Conservation (phyloP, 2,113 vertebrate genomes). For the Sterna hirundo region DNA sequence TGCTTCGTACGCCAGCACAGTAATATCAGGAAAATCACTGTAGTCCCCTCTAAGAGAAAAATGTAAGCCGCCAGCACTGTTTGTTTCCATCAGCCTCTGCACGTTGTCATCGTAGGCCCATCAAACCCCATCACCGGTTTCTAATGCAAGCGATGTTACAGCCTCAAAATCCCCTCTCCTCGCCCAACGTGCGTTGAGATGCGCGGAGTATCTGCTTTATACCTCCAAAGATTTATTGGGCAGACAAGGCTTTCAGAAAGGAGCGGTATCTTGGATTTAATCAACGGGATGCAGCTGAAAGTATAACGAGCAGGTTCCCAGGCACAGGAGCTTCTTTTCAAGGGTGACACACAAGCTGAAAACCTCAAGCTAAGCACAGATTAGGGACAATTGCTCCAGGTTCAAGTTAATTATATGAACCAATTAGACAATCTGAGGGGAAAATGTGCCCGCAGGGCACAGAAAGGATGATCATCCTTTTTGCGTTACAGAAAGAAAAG, state of each 20-base stretch:
- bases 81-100: not conserved
- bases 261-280: not conserved
- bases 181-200: accelerated
- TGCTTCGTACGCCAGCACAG: not conserved
- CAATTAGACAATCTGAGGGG: not conserved
- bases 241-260: not conserved
- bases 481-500: not conserved
- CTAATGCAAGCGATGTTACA: accelerated
- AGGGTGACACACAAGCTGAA: not conserved
- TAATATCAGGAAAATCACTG: not conserved
- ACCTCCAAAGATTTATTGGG: not conserved
- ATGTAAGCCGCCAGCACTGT: not conserved
- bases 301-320: not conserved
- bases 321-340: not conserved
- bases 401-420: not conserved
- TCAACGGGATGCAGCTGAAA: not conserved
- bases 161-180: not conserved
- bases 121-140: not conserved
- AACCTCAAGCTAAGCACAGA: not conserved
- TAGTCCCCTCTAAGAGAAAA: not conserved
- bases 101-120: not conserved
- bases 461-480: not conserved
- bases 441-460: not conserved
- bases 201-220: not conserved
- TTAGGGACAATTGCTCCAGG: not conserved